These are phyloP conservation scores for Plotosus lineatus DNA, from an alignment of 2,113 vertebrate genomes.

Conservation along the genomic window DNA sequence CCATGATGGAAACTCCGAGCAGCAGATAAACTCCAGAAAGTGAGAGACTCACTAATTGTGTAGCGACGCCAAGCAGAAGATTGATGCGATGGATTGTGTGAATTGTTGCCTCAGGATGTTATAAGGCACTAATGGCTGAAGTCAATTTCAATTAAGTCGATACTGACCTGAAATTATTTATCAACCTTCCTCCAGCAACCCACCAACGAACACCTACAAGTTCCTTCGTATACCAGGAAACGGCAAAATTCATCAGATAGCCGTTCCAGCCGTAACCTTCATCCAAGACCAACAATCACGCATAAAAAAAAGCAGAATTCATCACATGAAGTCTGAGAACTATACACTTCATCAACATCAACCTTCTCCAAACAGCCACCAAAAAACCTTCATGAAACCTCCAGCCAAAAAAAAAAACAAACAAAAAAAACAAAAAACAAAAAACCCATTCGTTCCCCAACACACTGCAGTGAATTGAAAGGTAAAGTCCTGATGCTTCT, in stretches of 20 bases:
- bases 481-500: no score
- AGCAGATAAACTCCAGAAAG: background rate
- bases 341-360: background rate
- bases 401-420: background rate
- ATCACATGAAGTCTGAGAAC: no score
- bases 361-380: background rate
- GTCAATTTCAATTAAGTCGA: background rate
- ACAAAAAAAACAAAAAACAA: no score
- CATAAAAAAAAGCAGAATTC: no score
- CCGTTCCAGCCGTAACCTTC: background rate
- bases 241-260: background rate
- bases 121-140: slow-evolving; percentile 10
- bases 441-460: background rate
- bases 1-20: background rate
- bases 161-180: background rate
- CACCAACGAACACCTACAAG: background rate
- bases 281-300: background rate
- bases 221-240: background rate
- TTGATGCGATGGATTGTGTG: slow-evolving; percentile 1
- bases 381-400: background rate
- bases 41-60: slow-evolving; percentile 9
- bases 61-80: background rate
- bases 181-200: background rate
- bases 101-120: slow-evolving; percentile 5
- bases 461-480: no score